phyloP scores from a whole-genome alignment of 2,888 invertebrate genomes.

The Microplitis deprimator region DNA sequence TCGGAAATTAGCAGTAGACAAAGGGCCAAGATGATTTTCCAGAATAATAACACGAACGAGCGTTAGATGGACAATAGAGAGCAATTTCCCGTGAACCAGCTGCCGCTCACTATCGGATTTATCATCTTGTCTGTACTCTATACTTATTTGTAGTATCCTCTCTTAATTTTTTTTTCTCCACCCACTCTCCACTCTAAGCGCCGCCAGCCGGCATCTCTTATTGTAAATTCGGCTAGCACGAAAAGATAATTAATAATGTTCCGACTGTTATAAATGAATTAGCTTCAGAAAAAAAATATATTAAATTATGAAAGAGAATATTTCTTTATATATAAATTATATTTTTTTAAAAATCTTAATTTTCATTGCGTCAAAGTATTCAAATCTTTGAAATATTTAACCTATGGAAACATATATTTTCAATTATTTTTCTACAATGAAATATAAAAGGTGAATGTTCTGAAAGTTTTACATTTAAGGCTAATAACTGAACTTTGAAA shows the following conservation, averaged over 20 bases:
- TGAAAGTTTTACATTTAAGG: too few species aligned
- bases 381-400: too few species aligned
- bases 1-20: constrained; percentile 68
- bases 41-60: constrained; percentile 60
- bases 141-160: constrained; percentile 41
- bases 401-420: too few species aligned
- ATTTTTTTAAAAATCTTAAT: too few species aligned
- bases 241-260: constrained; percentile 29
- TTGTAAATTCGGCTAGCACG: constrained; percentile 6
- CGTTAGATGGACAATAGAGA: constrained; percentile 53
- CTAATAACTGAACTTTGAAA: too few species aligned
- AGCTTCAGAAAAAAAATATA: neutral
- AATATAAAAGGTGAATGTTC: too few species aligned
- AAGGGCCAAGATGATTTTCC: constrained; percentile 69
- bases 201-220: constrained; percentile 12
- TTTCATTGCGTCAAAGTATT: too few species aligned
- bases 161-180: constrained; percentile 39
- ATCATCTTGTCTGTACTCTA: constrained; percentile 59
- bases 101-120: constrained; percentile 68
- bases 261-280: neutral
- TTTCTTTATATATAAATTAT: neutral
- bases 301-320: neutral
- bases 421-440: too few species aligned
- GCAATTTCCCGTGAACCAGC: constrained; percentile 68
- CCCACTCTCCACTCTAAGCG: neutral